Evolutionary conservation across 2,888 invertebrate species (phyloP), one percentile per base, ranked within the genome.

Genomic region (Dendrolimus houi): DNA sequence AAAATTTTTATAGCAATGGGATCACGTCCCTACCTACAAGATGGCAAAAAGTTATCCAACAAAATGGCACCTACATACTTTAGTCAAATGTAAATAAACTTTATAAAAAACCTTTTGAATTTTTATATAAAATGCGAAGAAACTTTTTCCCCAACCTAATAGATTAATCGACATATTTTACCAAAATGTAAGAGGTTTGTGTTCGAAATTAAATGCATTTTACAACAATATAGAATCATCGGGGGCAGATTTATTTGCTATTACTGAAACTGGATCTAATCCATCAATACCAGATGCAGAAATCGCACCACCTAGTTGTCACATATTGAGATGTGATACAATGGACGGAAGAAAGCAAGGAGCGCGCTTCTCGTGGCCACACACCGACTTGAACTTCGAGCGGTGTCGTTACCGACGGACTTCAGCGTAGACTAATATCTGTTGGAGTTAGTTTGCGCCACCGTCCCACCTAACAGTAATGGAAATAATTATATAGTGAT

Each of bases 371-470:
- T 58, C n/a, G 59, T 53, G 1, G 55, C 13, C 1, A 8, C 55
- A 6, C n/a, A 9, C 7, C 56, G 56, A 9, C 42, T 47, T 10
- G 10, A 57, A 41, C 40, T 55, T 13, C 42, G 29, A 55, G 41
- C 17, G 17, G 29, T 13, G 9, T 56, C 1, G 3, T 1, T 8
- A 41, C 52, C 42, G 52, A 14, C 13, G 9, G 9, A 47, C 12
- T 47, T 47, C 12, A 57, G 59, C 17, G 55, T 58, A 47, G 57
- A 61, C 57, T 9, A 52, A 0, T 52, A 54, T 54, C 47, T 57
- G 52, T 61, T 59, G 52, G 62, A 58, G 53, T 9, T 61, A 29
- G 54, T 58, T 8, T 58, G 58, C 53, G 59, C 56, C n/a, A 57
- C 60, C n/a, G 56, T 59, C 17, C 59, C 61, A 7, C 59, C 57